phyloP scores from a whole-genome alignment of 2,113 vertebrate species.

The Urocynchramus pylzowi region DNA sequence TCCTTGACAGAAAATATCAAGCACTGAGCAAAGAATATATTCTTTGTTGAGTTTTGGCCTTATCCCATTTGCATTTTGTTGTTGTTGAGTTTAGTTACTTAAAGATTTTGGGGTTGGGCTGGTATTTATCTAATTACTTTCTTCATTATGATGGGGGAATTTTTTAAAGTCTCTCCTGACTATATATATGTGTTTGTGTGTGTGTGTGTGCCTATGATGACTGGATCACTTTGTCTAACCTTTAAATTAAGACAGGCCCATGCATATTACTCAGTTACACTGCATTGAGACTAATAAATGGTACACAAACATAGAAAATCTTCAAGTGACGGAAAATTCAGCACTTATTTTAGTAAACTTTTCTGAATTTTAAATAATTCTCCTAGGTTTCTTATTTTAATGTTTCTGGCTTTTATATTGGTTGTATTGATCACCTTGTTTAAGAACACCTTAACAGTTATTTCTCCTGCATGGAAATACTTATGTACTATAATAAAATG shows the following conservation, averaged over 20 bases:
- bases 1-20: not conserved
- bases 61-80: not conserved
- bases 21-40: not conserved
- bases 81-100: not conserved
- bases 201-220: not conserved
- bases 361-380: not conserved
- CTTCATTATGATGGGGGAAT: not conserved
- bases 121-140: not conserved
- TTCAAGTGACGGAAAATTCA: not conserved
- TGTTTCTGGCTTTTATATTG: not conserved
- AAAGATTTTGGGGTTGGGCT: not conserved
- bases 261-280: not conserved
- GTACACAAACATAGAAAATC: not conserved
- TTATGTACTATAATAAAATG: not conserved
- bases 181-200: not conserved
- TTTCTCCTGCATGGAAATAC: not conserved
- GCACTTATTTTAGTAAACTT: not conserved
- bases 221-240: not conserved
- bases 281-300: not conserved
- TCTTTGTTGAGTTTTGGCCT: not conserved
- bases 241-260: not conserved
- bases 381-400: not conserved
- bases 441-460: not conserved
- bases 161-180: not conserved
- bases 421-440: not conserved